A percentile compares a stretch with the other conserved stretches of the same genome.
Conservation (phyloP, 2,113 vertebrate species). For the Nothobranchius furzeri region DNA sequence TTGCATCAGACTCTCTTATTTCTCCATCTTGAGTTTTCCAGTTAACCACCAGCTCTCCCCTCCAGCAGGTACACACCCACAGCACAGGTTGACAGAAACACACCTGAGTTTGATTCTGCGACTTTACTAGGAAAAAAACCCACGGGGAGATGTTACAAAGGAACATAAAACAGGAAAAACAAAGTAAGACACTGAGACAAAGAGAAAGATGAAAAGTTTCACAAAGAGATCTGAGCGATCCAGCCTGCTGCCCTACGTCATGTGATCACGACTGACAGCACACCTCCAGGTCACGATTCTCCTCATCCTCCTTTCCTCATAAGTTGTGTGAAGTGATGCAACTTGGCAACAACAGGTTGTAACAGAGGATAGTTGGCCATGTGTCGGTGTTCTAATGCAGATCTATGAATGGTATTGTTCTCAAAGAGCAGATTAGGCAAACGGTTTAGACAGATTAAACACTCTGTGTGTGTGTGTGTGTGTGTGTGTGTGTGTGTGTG, state of each 20-base stretch:
- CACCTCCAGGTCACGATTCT: slow-evolving; percentile 25
- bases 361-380: slow-evolving; percentile 31
- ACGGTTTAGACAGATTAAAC: slow-evolving; percentile 64
- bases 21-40: slow-evolving; percentile 27
- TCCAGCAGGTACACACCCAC: slow-evolving; percentile 9
- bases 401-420: slow-evolving; percentile 51
- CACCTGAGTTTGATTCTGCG: not conserved
- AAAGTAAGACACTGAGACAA: not conserved
- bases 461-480: slow-evolving; percentile 32
- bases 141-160: not conserved
- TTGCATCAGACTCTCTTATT: slow-evolving; percentile 65
- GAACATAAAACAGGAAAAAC: not conserved
- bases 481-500: slow-evolving; percentile 37
- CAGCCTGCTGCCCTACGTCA: slow-evolving; percentile 29
- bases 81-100: not conserved
- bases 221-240: not conserved
- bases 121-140: not conserved
- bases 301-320: slow-evolving; percentile 12
- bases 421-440: slow-evolving; percentile 61
- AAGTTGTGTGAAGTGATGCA: slow-evolving; percentile 71
- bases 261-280: slow-evolving; percentile 40
- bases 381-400: slow-evolving; percentile 4
- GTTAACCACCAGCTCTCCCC: slow-evolving; percentile 24
- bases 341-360: slow-evolving; percentile 71
- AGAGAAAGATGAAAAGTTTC: not conserved